phyloP scores from a whole-genome alignment of 2,113 vertebrate genomes.

The Podarcis raffonei region DNA sequence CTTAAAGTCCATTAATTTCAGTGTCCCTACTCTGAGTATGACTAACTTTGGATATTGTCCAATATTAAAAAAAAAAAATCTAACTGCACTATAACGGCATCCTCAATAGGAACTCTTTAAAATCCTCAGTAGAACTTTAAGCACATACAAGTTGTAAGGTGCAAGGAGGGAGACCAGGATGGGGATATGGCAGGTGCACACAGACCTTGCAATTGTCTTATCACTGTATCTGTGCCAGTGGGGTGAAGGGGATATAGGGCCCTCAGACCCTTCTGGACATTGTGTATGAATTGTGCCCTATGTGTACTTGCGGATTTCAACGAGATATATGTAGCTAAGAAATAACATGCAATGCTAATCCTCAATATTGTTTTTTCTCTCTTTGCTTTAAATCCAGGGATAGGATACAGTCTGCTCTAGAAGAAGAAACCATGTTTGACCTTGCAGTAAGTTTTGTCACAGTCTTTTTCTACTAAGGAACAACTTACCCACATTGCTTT shows the following conservation, averaged over 20 bases:
- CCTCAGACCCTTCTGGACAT: background rate
- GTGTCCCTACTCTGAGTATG: too few relatives aligned
- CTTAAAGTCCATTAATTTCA: too few relatives aligned
- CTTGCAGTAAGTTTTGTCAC: slow-evolving; percentile 81
- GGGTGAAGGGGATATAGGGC: too few relatives aligned
- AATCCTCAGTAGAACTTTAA: background rate
- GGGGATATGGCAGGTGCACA: background rate
- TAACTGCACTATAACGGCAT: too few relatives aligned
- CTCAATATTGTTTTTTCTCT: background rate
- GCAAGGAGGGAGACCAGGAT: background rate
- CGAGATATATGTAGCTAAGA: background rate
- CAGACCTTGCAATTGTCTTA: background rate
- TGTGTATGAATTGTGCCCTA: too few relatives aligned
- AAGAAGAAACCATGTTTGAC: slow-evolving; percentile 89
- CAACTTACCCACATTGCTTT: background rate
- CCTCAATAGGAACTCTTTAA: background rate
- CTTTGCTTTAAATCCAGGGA: slow-evolving; percentile 79
- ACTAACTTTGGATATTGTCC: too few relatives aligned
- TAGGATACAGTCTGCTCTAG: slow-evolving; percentile 87
- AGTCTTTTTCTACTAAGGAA: background rate
- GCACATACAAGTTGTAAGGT: background rate
- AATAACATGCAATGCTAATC: slow-evolving; percentile 41
- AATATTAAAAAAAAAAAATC: too few relatives aligned
- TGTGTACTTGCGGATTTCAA: background rate
- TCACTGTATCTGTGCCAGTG: too few relatives aligned